A percentile compares a stretch with the other conserved stretches of the same genome.
Conservation (phyloP, 2,888 invertebrate species). For the Deilephila elpenor region DNA sequence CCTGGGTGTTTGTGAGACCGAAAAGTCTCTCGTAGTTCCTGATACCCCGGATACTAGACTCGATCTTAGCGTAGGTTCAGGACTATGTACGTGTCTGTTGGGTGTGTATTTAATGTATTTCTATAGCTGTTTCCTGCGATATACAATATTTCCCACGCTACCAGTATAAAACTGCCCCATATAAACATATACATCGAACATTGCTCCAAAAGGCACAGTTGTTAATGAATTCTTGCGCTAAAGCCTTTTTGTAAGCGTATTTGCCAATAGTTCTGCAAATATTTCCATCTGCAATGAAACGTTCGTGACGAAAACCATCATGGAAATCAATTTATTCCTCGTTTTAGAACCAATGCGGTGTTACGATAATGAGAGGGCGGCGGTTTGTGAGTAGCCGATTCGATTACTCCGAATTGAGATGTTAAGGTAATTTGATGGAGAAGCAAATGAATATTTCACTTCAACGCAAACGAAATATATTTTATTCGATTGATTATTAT, state of each 20-base stretch:
- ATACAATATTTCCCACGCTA: not conserved
- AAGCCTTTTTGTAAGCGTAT: slow-evolving; percentile 6
- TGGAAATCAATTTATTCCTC: slow-evolving; percentile 30
- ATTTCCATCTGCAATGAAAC: slow-evolving; percentile 10
- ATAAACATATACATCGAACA: no score
- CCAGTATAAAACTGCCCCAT: no score
- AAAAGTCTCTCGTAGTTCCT: no score
- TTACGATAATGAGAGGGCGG: not conserved
- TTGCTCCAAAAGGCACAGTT: not conserved
- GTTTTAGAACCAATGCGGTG: slow-evolving; percentile 17
- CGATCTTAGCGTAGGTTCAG: no score
- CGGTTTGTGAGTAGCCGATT: not conserved
- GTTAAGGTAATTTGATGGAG: not conserved
- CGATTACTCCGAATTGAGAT: not conserved
- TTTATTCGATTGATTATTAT: no score
- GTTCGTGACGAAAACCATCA: slow-evolving; percentile 27
- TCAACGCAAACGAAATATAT: no score
- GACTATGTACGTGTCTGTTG: no score
- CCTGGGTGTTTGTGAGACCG: no score
- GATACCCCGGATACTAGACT: no score
- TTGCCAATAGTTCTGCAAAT: slow-evolving; percentile 14
- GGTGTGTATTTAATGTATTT: no score
- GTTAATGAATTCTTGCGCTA: not conserved
- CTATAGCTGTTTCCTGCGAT: no score
- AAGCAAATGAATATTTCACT: not conserved